phyloP scores from a whole-genome alignment of 2,888 invertebrate genomes.

The Nemotelus nigrinus region DNA sequence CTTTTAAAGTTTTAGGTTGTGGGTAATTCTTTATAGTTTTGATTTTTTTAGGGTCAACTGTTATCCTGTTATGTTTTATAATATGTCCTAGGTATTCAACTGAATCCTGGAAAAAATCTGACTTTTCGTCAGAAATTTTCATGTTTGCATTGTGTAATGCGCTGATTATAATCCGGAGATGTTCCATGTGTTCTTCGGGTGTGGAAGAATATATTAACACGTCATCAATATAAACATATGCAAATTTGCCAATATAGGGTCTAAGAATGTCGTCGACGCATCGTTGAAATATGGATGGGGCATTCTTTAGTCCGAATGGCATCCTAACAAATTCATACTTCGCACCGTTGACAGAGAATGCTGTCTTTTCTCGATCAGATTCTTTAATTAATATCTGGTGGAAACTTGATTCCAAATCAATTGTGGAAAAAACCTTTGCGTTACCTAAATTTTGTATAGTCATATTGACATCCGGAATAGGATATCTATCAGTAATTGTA shows the following conservation, averaged over 20 bases:
- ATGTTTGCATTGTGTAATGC: conserved; percentile 49
- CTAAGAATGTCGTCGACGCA: conserved; percentile 46
- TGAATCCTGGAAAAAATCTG: conserved; percentile 31
- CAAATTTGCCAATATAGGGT: conserved; percentile 50
- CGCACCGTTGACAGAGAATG: conserved; percentile 30
- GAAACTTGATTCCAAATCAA: conserved; percentile 39
- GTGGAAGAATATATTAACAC: conserved; percentile 51
- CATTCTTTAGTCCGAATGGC: conserved; percentile 48
- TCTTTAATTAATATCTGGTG: conserved; percentile 27
- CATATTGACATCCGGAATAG: conserved; percentile 15
- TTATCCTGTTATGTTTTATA: conserved; percentile 41
- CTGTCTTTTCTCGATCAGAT: conserved; percentile 23
- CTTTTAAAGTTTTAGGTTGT: conserved; percentile 50
- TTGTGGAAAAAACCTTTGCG: conserved; percentile 18
- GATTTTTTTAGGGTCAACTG: conserved; percentile 49
- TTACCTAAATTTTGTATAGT: conserved; percentile 19
- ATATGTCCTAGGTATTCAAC: conserved; percentile 47
- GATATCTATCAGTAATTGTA: conserved; percentile 23
- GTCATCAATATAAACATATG: conserved; percentile 46
- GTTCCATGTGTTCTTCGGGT: conserved; percentile 45
- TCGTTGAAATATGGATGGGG: conserved; percentile 46
- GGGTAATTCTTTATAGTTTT: conserved; percentile 51
- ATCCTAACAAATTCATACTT: conserved; percentile 44
- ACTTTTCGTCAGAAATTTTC: conserved; percentile 53
- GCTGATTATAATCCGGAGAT: conserved; percentile 44